phyloP scores from a whole-genome alignment of 2,113 vertebrate genomes.

The Gulo gulo region DNA sequence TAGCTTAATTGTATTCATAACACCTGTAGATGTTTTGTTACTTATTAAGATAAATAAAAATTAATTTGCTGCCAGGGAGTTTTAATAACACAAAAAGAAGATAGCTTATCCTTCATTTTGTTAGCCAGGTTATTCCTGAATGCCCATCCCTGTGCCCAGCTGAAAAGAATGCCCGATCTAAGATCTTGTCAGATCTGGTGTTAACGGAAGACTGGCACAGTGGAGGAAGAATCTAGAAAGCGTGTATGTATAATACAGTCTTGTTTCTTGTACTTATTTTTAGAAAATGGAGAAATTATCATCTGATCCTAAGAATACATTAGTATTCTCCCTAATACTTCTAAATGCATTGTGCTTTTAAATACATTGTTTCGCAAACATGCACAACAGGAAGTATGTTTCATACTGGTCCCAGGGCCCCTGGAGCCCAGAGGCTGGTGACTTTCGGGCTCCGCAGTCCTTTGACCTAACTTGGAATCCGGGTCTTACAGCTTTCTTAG shows the following conservation, averaged over 20 bases:
- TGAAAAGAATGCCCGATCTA: background rate
- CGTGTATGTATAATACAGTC: background rate
- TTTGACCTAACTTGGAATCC: background rate
- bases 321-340: background rate
- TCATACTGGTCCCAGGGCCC: background rate
- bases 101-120: background rate
- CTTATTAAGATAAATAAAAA: conserved; percentile 45
- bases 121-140: background rate
- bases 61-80: conserved; percentile 24
- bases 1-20: conserved; percentile 23
- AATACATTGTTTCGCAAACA: background rate
- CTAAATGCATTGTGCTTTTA: background rate
- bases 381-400: background rate
- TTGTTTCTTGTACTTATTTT: conserved; percentile 13
- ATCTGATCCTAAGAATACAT: background rate
- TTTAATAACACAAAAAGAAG: conserved; percentile 34
- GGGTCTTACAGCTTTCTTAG: background rate
- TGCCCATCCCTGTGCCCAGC: background rate
- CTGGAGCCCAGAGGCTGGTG: background rate
- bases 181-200: background rate
- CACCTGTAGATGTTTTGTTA: background rate
- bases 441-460: accelerated
- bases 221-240: background rate
- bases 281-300: background rate
- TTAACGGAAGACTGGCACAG: background rate